Base-by-base conservation (phyloP, 1,140 invertebrate genomes). In the Marisa cornuarietis region DNA sequence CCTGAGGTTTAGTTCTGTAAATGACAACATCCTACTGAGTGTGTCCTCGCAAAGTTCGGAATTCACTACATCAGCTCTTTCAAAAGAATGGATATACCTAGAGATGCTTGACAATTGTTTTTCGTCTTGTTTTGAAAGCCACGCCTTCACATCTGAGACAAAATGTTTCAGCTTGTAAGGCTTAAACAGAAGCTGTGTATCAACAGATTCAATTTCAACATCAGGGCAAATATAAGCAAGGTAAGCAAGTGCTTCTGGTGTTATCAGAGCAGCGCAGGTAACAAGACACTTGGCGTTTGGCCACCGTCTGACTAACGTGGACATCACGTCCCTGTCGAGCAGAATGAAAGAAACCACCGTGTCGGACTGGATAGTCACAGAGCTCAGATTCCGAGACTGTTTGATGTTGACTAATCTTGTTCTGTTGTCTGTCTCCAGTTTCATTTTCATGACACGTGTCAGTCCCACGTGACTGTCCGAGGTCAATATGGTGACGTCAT, bases 261-360 rank as follows among this genome's bases (percentile, higher is more conserved):
- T 26, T 24, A 80, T 18, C 4, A 80, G 74, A 71, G 31, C 49
- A 10, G 4, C 22, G 7, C 74, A 63, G 24, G 52, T 58, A 13
- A 80, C 49, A 26, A 74, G 74, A 31, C 49, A 72, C 22, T 61
- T 62, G 26, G 73, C 7, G 10, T 71, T 61, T 31, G 26, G 7
- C 79, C 79, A 80, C 13, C 54, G 49, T 71, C 54, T n/a, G 22
- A 66, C 68, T 52, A 78, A 8, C 11, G 71, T 26, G 0, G 77
- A 26, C 22, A 71, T 24, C 0, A 78, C 51, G 14, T 49, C 71
- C 68, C 71, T 66, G 14, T 78, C 77, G 16, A 71, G 69, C 8
- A 78, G 68, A 24, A 78, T 69, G 13, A 78, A n/a, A 22, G 77
- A 78, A 18, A 78, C 31, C 10, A 78, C 42, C 14, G 77, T 78